Evolutionary conservation across 2,113 vertebrate genomes (phyloP).

Genomic region (Daubentonia madagascariensis): DNA sequence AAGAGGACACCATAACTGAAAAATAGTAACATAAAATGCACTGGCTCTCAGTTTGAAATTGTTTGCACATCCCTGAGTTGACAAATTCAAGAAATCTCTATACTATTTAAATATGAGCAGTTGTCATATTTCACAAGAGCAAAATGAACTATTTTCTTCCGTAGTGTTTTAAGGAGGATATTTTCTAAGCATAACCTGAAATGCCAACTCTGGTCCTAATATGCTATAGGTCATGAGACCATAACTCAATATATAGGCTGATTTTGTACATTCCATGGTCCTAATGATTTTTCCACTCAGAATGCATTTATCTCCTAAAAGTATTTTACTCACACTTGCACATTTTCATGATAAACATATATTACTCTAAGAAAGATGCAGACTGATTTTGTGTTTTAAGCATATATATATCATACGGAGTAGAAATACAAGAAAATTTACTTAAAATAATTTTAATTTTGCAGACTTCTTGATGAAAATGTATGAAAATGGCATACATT

Average conservation of each 20-base stretch:
- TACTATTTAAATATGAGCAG: not conserved
- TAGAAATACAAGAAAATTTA: not conserved
- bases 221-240: not conserved
- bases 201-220: not conserved
- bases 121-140: not conserved
- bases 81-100: not conserved
- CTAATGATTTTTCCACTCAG: not conserved
- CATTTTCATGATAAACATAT: not conserved
- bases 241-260: not conserved
- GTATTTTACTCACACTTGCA: not conserved
- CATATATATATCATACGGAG: not conserved
- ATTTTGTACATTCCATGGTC: not conserved
- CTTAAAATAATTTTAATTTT: conserved; percentile 22
- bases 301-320: not conserved
- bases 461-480: not conserved
- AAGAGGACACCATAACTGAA: not conserved
- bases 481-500: not conserved
- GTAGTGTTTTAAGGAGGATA: not conserved
- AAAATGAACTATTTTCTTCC: not conserved
- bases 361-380: not conserved
- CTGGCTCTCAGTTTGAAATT: not conserved
- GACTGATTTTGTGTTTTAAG: not conserved
- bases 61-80: not conserved
- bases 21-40: not conserved
- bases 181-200: conserved; percentile 29